Conservation (phyloP, 2,797 vertebrate species). For the Passerculus sandwichensis region DNA sequence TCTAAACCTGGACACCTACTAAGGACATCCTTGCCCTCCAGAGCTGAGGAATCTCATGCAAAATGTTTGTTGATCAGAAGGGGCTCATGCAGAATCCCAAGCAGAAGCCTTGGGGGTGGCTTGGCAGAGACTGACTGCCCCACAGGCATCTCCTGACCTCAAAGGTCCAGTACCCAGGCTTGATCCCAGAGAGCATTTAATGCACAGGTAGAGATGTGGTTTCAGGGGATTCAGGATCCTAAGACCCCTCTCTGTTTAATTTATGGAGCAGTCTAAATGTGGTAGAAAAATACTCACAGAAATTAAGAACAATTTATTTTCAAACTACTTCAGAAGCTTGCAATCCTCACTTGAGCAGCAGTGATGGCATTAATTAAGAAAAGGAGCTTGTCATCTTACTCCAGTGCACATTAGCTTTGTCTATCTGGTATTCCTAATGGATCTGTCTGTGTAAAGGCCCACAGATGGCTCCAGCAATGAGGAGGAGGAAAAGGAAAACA, state of each 20-base stretch:
- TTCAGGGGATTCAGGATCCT: neutral
- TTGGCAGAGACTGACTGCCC: neutral
- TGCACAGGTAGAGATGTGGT: neutral
- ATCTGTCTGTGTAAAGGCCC: slow-evolving; percentile 34
- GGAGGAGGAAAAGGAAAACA: slow-evolving; percentile 49
- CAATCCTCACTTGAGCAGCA: neutral
- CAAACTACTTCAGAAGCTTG: neutral
- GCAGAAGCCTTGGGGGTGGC: neutral
- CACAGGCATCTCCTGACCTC: neutral
- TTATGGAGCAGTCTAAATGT: neutral
- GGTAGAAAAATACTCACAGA: neutral
- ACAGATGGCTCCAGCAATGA: slow-evolving; percentile 48
- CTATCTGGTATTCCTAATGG: slow-evolving; percentile 57
- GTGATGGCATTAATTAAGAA: slow-evolving; percentile 38
- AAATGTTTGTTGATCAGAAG: neutral
- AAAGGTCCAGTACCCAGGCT: neutral
- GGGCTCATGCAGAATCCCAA: neutral
- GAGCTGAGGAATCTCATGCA: neutral
- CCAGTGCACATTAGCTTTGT: slow-evolving; percentile 13
- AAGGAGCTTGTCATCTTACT: slow-evolving; percentile 26
- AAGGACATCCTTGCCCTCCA: neutral
- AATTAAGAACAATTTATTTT: neutral
- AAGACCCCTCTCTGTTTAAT: neutral
- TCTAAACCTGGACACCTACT: too few relatives aligned
- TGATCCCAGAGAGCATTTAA: neutral